Evolutionary conservation across 1,140 invertebrate species (phyloP), one percentile per base, ranked within the genome.

Genomic region (Drosophila pectinifera): DNA sequence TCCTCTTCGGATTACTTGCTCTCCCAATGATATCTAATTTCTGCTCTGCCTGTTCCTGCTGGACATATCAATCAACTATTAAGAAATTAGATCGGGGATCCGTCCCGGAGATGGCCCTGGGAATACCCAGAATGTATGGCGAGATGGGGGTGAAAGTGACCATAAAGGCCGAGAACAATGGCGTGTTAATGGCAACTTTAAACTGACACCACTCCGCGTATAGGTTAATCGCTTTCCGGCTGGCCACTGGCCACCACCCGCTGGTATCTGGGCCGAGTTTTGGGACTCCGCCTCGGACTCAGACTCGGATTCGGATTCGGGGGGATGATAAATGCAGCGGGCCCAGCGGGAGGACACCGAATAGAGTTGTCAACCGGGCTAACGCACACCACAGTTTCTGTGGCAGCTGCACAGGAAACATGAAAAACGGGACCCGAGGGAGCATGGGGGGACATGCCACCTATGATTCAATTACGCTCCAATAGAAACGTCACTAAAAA

Each of bases 121-220:
- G 22, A 41, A 28, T 42, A 57, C 31, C 31, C 24, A 57, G 31
- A 6, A 36, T 64, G 7, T 70, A 20, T 20, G 28, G 64, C 20
- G 43, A 28, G 20, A 56, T 51, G 36, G 63, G 74, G 56, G 77
- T 73, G 73, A 67, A 63, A 34, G 20, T 46, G 61, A 63, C 67
- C 73, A 78, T 82, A 80, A 77, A 69, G 63, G 54, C 68, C 63
- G 73, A 53, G 49, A 76, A 90, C 86, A 90, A 90, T 90, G 59
- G 85, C 80, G 86, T 90, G 86, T 84, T 90, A 90, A 90, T 90
- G 86, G 81, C 80, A 79, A 85, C 81, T 90, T 90, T 82, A 90
- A 86, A 90, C 68, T 90, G 86, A 90, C 80, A 89, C 80, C 78
- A 72, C 58, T 54, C 62, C 41, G 45, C 61, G 49, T 43, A 41